These are phyloP conservation scores for Anomalospiza imberbis DNA, from an alignment of 2,797 vertebrate genomes.

Conservation along the genomic window DNA sequence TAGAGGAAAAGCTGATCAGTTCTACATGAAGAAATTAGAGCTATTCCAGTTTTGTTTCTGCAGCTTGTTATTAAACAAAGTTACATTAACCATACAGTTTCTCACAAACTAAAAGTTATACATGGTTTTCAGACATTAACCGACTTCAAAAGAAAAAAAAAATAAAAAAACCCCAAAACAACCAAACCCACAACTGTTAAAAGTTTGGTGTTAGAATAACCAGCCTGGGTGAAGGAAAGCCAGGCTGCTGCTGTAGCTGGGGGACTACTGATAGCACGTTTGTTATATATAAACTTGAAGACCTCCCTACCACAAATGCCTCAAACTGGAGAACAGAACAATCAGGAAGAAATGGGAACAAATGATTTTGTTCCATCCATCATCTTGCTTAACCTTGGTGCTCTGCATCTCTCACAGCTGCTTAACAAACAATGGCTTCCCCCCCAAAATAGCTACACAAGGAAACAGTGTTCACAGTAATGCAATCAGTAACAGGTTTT, in stretches of 20 bases:
- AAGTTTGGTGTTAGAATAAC: slow-evolving; percentile 16
- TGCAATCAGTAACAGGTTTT: slow-evolving; percentile 20
- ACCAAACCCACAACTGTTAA: slow-evolving; percentile 22
- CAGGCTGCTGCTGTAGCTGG: background rate
- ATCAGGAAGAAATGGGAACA: background rate
- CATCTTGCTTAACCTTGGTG: background rate
- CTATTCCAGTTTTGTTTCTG: slow-evolving; percentile 58
- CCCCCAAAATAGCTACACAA: slow-evolving; percentile 26
- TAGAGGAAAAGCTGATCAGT: slow-evolving; percentile 11
- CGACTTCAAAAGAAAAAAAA: background rate
- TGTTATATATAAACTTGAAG: background rate
- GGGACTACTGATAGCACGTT: background rate
- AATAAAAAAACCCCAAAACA: background rate
- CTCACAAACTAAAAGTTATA: slow-evolving; percentile 44
- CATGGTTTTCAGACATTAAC: slow-evolving; percentile 34
- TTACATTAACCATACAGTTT: slow-evolving; percentile 34
- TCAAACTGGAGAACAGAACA: background rate
- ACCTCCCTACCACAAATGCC: background rate
- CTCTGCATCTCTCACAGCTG: background rate
- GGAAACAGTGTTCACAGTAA: slow-evolving; percentile 41
- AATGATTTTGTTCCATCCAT: background rate
- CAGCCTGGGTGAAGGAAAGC: slow-evolving; percentile 10
- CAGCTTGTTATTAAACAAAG: slow-evolving; percentile 40
- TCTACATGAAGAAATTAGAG: background rate
- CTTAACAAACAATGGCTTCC: background rate